Conservation (phyloP, 2,113 vertebrate species). For the Tenrec ecaudatus region DNA sequence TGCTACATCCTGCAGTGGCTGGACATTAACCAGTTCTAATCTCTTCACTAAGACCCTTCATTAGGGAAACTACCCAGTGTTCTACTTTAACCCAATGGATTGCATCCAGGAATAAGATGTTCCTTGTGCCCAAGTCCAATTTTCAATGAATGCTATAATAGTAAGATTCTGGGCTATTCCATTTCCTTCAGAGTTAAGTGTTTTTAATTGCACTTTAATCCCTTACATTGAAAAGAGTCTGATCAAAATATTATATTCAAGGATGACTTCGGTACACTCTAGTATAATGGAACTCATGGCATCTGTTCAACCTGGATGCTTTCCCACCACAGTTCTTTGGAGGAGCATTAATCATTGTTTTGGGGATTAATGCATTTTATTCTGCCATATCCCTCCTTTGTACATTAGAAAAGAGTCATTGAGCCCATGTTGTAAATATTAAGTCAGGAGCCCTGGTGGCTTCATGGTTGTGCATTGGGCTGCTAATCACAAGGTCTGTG, state of each 20-base stretch:
- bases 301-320: constrained; percentile 82
- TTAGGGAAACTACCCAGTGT: background rate
- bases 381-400: background rate
- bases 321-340: constrained; percentile 79
- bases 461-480: no score
- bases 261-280: constrained; percentile 51
- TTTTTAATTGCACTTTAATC: background rate
- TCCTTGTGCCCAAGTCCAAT: background rate
- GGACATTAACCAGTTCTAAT: background rate
- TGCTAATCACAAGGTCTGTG: no score
- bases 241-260: constrained; percentile 57
- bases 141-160: no score
- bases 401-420: constrained; percentile 68
- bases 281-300: constrained; percentile 68
- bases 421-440: constrained; percentile 64
- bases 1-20: background rate
- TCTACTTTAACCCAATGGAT: background rate
- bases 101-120: background rate
- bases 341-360: constrained; percentile 79
- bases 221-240: background rate
- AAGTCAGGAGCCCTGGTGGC: background rate
- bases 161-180: background rate
- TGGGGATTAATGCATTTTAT: constrained; percentile 51
- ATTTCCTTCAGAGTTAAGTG: background rate
- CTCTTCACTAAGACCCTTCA: background rate